phyloP scores from a whole-genome alignment of 2,888 invertebrate species.

The Drosophila fungiperda region DNA sequence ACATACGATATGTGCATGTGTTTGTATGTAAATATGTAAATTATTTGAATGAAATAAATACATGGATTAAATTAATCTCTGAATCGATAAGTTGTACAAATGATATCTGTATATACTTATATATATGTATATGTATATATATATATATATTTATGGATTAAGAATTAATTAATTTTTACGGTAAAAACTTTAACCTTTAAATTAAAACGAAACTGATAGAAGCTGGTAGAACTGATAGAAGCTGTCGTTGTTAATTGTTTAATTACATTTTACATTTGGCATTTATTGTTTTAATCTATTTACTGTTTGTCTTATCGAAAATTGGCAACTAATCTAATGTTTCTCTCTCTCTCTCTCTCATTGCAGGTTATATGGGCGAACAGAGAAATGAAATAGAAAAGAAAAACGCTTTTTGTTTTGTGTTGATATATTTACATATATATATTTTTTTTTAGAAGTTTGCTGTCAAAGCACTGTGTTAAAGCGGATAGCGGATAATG shows the following conservation, averaged over 20 bases:
- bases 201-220: not conserved
- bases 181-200: not conserved
- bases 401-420: slow-evolving; percentile 43
- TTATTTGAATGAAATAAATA: not conserved
- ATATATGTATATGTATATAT: too few relatives aligned
- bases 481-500: slow-evolving; percentile 35
- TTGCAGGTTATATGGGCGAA: slow-evolving; percentile 47
- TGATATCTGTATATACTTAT: slow-evolving; percentile 1
- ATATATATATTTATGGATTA: too few relatives aligned
- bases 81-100: not conserved
- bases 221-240: not conserved
- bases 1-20: not conserved
- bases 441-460: slow-evolving; percentile 37
- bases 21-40: slow-evolving; percentile 3
- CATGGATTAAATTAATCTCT: not conserved
- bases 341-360: slow-evolving; percentile 20
- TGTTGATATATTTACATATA: slow-evolving; percentile 15
- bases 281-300: slow-evolving; percentile 13
- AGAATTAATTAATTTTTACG: too few relatives aligned
- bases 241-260: not conserved
- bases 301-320: slow-evolving; percentile 28
- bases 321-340: slow-evolving; percentile 45
- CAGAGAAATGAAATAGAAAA: slow-evolving; percentile 3
- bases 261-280: slow-evolving; percentile 6
- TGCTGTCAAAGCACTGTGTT: slow-evolving; percentile 28